A percentile compares a stretch with the other conserved stretches of the same genome.
Evolutionary conservation across 2,888 invertebrate species (phyloP).

Genomic region (Polydrusus pterygomalis): DNA sequence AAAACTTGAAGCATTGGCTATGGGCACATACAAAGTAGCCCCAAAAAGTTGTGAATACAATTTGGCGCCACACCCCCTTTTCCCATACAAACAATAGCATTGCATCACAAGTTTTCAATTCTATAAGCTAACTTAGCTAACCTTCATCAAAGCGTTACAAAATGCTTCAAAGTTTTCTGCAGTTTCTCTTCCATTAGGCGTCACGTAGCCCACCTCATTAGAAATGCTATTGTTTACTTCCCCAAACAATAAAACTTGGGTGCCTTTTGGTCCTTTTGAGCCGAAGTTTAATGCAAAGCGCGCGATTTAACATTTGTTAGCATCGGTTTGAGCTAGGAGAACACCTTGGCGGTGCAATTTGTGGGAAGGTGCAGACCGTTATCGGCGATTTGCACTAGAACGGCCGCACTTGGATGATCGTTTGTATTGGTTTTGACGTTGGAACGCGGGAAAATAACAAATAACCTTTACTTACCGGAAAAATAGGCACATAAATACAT

Average conservation of each 20-base stretch:
- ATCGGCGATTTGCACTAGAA: slow-evolving; percentile 58
- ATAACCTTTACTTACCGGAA: slow-evolving; percentile 71
- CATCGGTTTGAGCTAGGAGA: slow-evolving; percentile 25
- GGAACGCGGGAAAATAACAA: slow-evolving; percentile 73
- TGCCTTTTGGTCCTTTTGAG: slow-evolving; percentile 25
- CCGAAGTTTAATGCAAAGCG: slow-evolving; percentile 31
- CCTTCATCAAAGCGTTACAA: slow-evolving; percentile 45
- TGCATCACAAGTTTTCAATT: slow-evolving; percentile 45
- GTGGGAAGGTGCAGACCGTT: slow-evolving; percentile 48
- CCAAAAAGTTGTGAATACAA: slow-evolving; percentile 4
- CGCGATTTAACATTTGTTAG: slow-evolving; percentile 18
- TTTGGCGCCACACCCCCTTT: slow-evolving; percentile 61
- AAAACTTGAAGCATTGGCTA: slow-evolving; percentile 13
- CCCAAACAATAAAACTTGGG: slow-evolving; percentile 15
- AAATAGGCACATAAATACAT: slow-evolving; percentile 72
- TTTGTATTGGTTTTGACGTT: slow-evolving; percentile 68
- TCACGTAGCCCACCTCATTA: slow-evolving; percentile 36
- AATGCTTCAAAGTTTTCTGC: slow-evolving; percentile 21
- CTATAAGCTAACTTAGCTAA: slow-evolving; percentile 49
- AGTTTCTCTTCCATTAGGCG: slow-evolving; percentile 31
- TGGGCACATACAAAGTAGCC: slow-evolving; percentile 1
- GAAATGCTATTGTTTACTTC: slow-evolving; percentile 47
- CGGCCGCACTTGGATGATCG: slow-evolving; percentile 68
- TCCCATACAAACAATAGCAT: slow-evolving; percentile 53
- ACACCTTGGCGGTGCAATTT: slow-evolving; percentile 48